These are phyloP conservation scores for Anthrax anthrax DNA, from an alignment of 2,888 invertebrate genomes.

Conservation along the genomic window DNA sequence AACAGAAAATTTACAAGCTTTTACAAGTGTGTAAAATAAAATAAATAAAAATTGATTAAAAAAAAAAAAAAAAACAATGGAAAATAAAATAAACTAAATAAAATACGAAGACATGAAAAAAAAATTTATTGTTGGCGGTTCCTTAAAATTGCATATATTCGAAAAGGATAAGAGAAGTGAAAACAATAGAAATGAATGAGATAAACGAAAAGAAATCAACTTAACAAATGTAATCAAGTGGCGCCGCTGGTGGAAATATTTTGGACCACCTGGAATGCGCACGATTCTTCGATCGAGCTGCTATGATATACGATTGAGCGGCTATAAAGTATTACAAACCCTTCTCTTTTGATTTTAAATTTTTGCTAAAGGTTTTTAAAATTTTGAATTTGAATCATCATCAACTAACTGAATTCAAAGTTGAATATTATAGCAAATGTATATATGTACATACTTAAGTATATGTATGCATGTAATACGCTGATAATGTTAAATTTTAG, in stretches of 20 bases:
- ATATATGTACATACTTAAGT: too few relatives aligned
- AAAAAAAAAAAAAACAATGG: background rate
- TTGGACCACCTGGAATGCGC: conserved; percentile 9
- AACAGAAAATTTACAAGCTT: conserved; percentile 7
- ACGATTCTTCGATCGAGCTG: conserved; percentile 7
- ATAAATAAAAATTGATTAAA: background rate
- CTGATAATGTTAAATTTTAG: too few relatives aligned
- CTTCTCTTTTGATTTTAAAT: too few relatives aligned
- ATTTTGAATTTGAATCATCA: too few relatives aligned
- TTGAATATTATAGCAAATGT: too few relatives aligned
- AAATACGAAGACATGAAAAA: background rate
- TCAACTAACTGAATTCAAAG: too few relatives aligned
- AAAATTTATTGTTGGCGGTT: conserved; percentile 5
- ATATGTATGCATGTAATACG: too few relatives aligned
- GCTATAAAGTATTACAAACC: background rate
- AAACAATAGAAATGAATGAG: conserved; percentile 7
- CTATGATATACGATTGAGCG: conserved; percentile 5
- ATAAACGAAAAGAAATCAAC: background rate
- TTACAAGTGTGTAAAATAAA: background rate
- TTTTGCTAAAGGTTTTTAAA: too few relatives aligned
- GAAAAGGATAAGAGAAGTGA: background rate
- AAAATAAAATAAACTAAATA: conserved; percentile 1
- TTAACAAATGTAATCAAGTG: conserved; percentile 8
- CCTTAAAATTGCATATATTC: background rate
- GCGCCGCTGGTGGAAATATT: conserved; percentile 9